Percentiles rank a stretch among this genome's conserved stretches.
Conservation (phyloP, 2,113 vertebrate genomes). For the Meleagris gallopavo region DNA sequence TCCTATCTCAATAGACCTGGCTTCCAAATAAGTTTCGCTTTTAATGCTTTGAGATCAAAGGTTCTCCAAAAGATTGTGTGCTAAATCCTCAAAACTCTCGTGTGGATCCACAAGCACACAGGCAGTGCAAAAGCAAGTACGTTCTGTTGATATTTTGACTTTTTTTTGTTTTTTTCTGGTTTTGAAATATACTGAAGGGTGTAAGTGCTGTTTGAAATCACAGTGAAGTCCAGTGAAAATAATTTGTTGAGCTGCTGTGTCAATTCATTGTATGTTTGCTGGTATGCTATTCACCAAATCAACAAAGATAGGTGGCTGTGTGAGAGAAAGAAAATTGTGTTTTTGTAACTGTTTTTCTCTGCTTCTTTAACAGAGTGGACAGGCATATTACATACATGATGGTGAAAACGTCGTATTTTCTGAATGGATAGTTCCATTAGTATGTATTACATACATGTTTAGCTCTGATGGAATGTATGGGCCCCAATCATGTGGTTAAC, state of each 20-base stretch:
- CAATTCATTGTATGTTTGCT: background rate
- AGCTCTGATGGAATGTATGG: fast-evolving
- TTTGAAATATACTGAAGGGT: background rate
- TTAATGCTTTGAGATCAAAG: background rate
- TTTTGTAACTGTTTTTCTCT: constrained; percentile 42
- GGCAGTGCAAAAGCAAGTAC: background rate
- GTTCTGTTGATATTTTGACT: background rate
- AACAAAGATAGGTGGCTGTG: background rate
- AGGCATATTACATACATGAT: constrained; percentile 93
- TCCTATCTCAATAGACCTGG: background rate
- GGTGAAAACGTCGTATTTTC: constrained; percentile 90
- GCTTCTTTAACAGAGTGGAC: constrained; percentile 85
- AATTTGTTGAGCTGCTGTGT: background rate
- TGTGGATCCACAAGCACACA: background rate
- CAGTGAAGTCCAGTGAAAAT: background rate
- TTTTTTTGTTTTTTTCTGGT: background rate
- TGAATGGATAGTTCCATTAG: constrained; percentile 90
- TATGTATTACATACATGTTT: constrained; percentile 66
- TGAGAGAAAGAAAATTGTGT: background rate
- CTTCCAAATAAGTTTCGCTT: background rate
- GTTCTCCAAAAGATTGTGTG: background rate
- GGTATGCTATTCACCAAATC: background rate
- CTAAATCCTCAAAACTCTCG: background rate
- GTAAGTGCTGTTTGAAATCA: background rate
- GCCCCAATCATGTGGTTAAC: background rate